Conservation (phyloP, 2,797 vertebrate species). For the Syngnathus rostellatus region DNA sequence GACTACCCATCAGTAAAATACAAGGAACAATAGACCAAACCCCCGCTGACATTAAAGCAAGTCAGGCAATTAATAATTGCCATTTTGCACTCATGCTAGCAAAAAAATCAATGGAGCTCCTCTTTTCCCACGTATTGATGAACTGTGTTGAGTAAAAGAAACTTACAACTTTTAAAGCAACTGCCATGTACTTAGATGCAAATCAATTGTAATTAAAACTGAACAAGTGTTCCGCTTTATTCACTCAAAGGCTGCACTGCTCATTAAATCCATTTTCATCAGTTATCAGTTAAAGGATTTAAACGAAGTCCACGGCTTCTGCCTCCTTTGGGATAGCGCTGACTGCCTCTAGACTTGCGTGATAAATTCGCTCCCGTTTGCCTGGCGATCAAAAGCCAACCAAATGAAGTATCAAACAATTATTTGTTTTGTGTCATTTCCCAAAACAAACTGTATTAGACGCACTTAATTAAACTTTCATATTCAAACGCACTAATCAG, state of each 20-base stretch:
- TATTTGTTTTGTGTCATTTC: constrained; percentile 80
- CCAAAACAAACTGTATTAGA: constrained; percentile 78
- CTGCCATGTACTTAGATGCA: constrained; percentile 72
- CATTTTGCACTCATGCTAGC: constrained; percentile 35
- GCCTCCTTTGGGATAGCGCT: constrained; percentile 70
- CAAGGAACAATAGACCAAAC: constrained; percentile 33
- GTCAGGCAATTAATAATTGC: constrained; percentile 56
- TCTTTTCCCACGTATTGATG: constrained; percentile 51
- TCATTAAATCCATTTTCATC: constrained; percentile 80
- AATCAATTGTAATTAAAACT: constrained; percentile 93
- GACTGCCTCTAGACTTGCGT: constrained; percentile 54
- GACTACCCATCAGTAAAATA: constrained; percentile 37
- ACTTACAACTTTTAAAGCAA: constrained; percentile 58
- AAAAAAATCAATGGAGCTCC: constrained; percentile 58
- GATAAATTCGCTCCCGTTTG: constrained; percentile 36
- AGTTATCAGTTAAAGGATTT: constrained; percentile 77
- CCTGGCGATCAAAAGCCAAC: constrained; percentile 73
- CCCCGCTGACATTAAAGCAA: constrained; percentile 47
- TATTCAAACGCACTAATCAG: constrained; percentile 73
- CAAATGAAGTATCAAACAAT: constrained; percentile 83
- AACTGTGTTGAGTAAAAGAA: constrained; percentile 43
- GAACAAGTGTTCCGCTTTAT: constrained; percentile 81
- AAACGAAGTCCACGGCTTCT: constrained; percentile 67
- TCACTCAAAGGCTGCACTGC: constrained; percentile 70
- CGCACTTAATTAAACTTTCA: constrained; percentile 86